A percentile compares a stretch with the other conserved stretches of the same genome.
phyloP scores from a whole-genome alignment of 1,140 invertebrate species.

The Habropoda laboriosa region DNA sequence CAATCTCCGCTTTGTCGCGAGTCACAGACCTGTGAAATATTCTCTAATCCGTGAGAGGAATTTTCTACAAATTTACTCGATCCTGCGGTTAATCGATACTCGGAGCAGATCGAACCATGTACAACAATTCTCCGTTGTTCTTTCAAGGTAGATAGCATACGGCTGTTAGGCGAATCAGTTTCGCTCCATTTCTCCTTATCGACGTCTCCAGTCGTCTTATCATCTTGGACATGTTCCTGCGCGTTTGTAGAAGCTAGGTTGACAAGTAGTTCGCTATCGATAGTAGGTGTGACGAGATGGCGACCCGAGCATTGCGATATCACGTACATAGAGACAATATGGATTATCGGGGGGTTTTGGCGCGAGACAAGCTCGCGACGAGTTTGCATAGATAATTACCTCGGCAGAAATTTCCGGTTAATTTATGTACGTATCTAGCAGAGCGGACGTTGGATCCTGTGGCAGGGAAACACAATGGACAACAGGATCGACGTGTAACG shows the following conservation, averaged over 20 bases:
- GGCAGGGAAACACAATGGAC: slow-evolving; percentile 39
- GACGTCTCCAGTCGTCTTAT: slow-evolving; percentile 33
- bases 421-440: slow-evolving; percentile 56
- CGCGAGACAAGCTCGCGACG: slow-evolving; percentile 55
- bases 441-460: slow-evolving; percentile 17
- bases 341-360: slow-evolving; percentile 51
- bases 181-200: slow-evolving; percentile 52
- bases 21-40: background rate
- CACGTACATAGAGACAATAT: slow-evolving; percentile 21
- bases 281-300: slow-evolving; percentile 37
- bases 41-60: background rate
- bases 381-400: slow-evolving; percentile 66
- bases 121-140: too few species aligned
- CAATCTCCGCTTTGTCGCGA: background rate
- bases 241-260: slow-evolving; percentile 42
- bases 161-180: too few species aligned
- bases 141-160: too few species aligned
- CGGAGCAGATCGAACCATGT: too few species aligned
- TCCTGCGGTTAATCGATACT: slow-evolving; percentile 7
- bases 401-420: slow-evolving; percentile 59
- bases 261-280: slow-evolving; percentile 58
- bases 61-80: background rate
- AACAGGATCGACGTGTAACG: slow-evolving; percentile 44
- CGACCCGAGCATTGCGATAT: slow-evolving; percentile 16
- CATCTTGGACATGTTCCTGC: slow-evolving; percentile 19